Base-by-base conservation (phyloP, 2,888 invertebrate genomes). In the Clistopyga incitator region DNA sequence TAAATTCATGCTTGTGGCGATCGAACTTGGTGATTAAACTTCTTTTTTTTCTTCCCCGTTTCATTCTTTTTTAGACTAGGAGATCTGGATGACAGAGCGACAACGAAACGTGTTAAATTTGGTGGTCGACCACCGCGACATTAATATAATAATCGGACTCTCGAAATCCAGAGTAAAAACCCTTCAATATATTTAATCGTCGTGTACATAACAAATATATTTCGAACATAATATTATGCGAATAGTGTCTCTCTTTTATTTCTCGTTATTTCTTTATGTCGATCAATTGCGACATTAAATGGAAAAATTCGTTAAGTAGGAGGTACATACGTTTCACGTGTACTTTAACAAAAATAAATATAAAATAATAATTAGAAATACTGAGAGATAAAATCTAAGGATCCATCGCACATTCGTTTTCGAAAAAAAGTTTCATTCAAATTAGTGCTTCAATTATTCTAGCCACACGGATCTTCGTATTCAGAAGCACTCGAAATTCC, bases 21-120 rank as follows among this genome's bases (percentile, higher is more conserved):
- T 90, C 87, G 88, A 90, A 90, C 88, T 88, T 89, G 85, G 87
- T 90, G 88, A 88, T 86, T 85, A 90, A 90, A 80, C 77, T 61
- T 70, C 54, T 29, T 29, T 59, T 56, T 23, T 56, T 13, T n/a
- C n/a, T n/a, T n/a, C n/a, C n/a, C n/a, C n/a, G n/a, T n/a, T 34
- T 34, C 29, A 2, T 1, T 29, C 2, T 11, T 38, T 64, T 79
- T 86, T 79, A 84, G 83, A 85, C 83, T 85, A 84, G 84, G 79
- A 82, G 81, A 71, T 81, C 76, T 75, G 76, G 86, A 78, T 81
- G 47, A 45, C 56, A 76, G 59, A 23, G 67, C 59, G 65, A 82
- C 67, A 74, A 72, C 64, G 18, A 70, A 82, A 45, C 80, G 42
- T 78, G 38, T 47, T 47, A 56, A 52, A 77, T 34, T 81, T 61